Evolutionary conservation across 2,797 vertebrate species (phyloP).

Genomic region (Anolis apletophallus): DNA sequence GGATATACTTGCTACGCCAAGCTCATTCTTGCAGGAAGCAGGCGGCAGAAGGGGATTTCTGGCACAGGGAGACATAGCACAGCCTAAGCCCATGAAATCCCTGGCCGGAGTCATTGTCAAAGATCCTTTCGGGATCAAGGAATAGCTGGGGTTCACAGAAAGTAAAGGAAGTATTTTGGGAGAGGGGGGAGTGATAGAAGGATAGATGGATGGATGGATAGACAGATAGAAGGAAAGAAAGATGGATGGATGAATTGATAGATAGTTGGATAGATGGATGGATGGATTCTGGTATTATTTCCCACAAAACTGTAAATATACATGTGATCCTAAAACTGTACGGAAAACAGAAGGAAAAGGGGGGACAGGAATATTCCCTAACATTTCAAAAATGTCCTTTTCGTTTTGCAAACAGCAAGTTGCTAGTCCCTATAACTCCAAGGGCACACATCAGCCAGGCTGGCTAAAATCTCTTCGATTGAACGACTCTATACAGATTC

Average conservation of each 20-base stretch:
- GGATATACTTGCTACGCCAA: background rate
- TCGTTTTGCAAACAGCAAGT: background rate
- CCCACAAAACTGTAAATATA: background rate
- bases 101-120: accelerated
- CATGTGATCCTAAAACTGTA: background rate
- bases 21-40: accelerated
- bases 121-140: background rate
- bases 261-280: too few relatives aligned
- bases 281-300: background rate
- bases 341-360: background rate
- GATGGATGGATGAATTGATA: too few relatives aligned
- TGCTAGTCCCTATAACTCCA: background rate
- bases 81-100: accelerated
- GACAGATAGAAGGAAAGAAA: too few relatives aligned
- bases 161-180: background rate
- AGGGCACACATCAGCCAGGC: too few relatives aligned
- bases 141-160: background rate
- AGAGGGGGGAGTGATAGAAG: too few relatives aligned
- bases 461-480: background rate
- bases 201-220: background rate
- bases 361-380: too few relatives aligned
- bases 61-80: accelerated
- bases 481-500: background rate
- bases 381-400: background rate
- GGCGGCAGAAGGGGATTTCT: accelerated